Conservation (phyloP, 2,888 invertebrate species). For the Plebejus anna region DNA sequence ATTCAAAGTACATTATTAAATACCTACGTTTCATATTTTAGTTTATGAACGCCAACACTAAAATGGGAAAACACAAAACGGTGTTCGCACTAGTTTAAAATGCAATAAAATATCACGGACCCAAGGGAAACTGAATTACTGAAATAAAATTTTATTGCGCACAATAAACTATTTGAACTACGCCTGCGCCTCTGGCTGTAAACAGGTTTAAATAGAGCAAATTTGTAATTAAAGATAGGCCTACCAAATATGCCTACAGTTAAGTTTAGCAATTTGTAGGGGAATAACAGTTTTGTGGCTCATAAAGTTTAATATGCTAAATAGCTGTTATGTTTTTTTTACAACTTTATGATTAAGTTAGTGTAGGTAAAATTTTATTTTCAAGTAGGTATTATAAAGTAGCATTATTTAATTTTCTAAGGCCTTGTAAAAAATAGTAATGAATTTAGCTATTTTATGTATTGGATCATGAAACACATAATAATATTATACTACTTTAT, state of each 20-base stretch:
- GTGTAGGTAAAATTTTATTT: no score
- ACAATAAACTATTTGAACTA: slow-evolving; percentile 20
- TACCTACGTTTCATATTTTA: neutral
- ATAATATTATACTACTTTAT: no score
- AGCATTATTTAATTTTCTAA: neutral
- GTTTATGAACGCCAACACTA: neutral
- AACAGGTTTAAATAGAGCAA: slow-evolving; percentile 17
- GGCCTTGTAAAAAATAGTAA: neutral
- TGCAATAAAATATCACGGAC: slow-evolving; percentile 9
- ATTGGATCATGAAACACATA: no score
- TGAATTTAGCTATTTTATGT: no score
- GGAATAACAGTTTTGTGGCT: slow-evolving; percentile 12
- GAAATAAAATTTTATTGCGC: slow-evolving; percentile 15
- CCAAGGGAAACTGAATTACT: slow-evolving; percentile 20
- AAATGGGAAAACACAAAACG: slow-evolving; percentile 5
- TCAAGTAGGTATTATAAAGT: no score
- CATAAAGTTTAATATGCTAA: neutral
- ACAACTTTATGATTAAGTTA: no score
- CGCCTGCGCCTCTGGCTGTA: slow-evolving; percentile 18
- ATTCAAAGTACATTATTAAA: neutral
- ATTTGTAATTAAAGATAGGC: slow-evolving; percentile 6
- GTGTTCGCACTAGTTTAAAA: slow-evolving; percentile 5
- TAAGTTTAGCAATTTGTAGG: slow-evolving; percentile 16
- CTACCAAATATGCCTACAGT: neutral
- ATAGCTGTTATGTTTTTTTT: neutral